Percentiles rank a stretch among this genome's conserved stretches.
phyloP scores from a whole-genome alignment of 2,113 vertebrate species.

The Peromyscus leucopus region DNA sequence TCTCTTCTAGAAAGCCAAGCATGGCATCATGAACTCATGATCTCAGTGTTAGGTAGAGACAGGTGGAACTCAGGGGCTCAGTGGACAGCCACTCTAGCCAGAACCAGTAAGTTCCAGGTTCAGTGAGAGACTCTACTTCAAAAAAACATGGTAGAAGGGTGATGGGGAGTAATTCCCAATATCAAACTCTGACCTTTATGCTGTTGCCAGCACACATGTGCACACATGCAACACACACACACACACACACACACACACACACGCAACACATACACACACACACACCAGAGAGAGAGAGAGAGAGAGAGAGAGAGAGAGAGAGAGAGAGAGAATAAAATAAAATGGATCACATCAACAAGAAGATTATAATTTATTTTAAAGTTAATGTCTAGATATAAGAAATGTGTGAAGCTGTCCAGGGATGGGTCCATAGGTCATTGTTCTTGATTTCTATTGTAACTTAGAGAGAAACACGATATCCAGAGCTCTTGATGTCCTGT shows the following conservation, averaged over 20 bases:
- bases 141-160: neutral
- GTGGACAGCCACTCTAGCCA: neutral
- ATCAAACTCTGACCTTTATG: neutral
- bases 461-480: neutral
- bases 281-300: fast-evolving
- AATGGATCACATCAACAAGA: neutral
- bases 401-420: neutral
- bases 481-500: neutral
- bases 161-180: neutral
- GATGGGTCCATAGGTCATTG: neutral
- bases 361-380: neutral
- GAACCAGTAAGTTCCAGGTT: neutral
- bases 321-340: neutral
- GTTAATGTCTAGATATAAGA: neutral
- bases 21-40: neutral
- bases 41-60: neutral
- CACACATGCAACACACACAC: neutral
- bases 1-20: neutral
- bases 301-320: neutral
- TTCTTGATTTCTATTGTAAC: neutral
- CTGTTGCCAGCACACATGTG: neutral
- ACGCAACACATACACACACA: neutral
- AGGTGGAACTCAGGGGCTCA: neutral
- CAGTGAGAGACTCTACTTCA: neutral
- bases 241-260: neutral